Conservation (phyloP, 2,888 invertebrate species). For the Apamea anceps region DNA sequence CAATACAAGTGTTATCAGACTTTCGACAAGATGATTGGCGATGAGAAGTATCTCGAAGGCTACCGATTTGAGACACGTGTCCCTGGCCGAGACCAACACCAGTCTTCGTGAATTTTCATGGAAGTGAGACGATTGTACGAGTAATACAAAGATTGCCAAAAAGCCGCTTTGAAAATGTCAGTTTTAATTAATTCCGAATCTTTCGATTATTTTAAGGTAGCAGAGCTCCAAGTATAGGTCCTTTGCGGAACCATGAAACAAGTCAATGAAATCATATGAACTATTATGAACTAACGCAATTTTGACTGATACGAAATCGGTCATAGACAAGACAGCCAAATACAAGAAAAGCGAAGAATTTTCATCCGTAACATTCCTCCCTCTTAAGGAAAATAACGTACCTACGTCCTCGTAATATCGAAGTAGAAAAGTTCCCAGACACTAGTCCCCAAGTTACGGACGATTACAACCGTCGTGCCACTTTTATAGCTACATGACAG, state of each 20-base stretch:
- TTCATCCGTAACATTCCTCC: neutral
- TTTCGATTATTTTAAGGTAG: neutral
- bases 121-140: neutral
- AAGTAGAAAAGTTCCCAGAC: slow-evolving; percentile 45
- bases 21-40: slow-evolving; percentile 5
- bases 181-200: neutral
- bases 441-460: slow-evolving; percentile 40
- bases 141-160: neutral
- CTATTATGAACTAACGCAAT: neutral
- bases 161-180: neutral
- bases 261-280: neutral
- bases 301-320: neutral
- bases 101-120: neutral
- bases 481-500: slow-evolving; percentile 54
- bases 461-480: slow-evolving; percentile 50
- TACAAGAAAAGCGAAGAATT: neutral
- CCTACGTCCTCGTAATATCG: slow-evolving; percentile 26
- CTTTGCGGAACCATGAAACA: neutral
- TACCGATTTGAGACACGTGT: slow-evolving; percentile 3
- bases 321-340: neutral
- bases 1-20: slow-evolving; percentile 20
- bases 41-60: slow-evolving; percentile 1
- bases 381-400: slow-evolving; percentile 15
- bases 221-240: neutral
- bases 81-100: neutral